phyloP scores from a whole-genome alignment of 2,888 invertebrate species.

The Lymantria dispar region DNA sequence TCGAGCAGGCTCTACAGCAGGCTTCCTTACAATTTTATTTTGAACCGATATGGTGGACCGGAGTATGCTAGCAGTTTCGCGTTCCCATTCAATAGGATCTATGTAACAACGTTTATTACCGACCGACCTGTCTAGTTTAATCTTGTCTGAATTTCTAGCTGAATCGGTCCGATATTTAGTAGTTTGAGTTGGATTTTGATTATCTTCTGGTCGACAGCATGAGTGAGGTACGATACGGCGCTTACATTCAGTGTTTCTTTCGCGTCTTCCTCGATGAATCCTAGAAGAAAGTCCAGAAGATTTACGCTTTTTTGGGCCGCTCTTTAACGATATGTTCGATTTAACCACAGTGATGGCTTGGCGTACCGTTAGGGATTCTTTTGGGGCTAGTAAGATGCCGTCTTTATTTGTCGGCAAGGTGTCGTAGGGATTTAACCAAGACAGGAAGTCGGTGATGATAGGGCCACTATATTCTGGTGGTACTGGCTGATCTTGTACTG shows the following conservation, averaged over 20 bases:
- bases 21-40: conserved; percentile 56
- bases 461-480: conserved; percentile 84
- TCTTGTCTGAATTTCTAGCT: conserved; percentile 63
- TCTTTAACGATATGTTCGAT: conserved; percentile 64
- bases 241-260: conserved; percentile 71
- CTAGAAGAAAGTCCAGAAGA: conserved; percentile 75
- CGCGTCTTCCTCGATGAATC: conserved; percentile 70
- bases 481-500: conserved; percentile 51
- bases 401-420: conserved; percentile 62
- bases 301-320: conserved; percentile 74
- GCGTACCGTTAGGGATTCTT: conserved; percentile 73
- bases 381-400: conserved; percentile 56
- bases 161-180: conserved; percentile 72
- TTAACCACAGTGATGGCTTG: conserved; percentile 75
- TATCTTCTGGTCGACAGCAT: conserved; percentile 65
- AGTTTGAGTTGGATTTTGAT: conserved; percentile 39
- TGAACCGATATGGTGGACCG: conserved; percentile 73
- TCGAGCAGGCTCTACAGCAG: conserved; percentile 42
- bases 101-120: conserved; percentile 81
- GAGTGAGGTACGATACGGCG: conserved; percentile 68
- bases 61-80: conserved; percentile 80
- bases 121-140: conserved; percentile 70
- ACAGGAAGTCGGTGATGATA: conserved; percentile 86
- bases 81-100: conserved; percentile 78
- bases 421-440: conserved; percentile 83